Conservation (phyloP, 2,113 vertebrate genomes). For the Zosterops japonicus region DNA sequence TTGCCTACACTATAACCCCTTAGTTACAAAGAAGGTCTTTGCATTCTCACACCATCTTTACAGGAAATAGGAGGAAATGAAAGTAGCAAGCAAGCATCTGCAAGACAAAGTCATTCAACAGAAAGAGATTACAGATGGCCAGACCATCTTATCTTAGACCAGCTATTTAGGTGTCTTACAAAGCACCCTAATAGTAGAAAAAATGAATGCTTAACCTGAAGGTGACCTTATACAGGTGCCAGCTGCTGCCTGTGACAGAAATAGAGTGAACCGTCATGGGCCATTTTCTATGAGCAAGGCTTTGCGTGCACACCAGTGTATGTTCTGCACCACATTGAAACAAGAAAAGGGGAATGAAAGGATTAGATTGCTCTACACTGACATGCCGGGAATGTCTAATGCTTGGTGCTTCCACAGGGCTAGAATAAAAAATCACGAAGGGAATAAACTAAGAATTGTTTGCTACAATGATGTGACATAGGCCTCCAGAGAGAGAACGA, state of each 20-base stretch:
- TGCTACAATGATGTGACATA: not conserved
- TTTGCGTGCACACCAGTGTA: not conserved
- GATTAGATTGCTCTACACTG: not conserved
- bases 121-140: not conserved
- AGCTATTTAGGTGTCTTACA: not conserved
- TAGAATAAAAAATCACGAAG: not conserved
- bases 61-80: not conserved
- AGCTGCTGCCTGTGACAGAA: not conserved
- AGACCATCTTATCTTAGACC: not conserved
- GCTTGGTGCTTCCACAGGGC: not conserved
- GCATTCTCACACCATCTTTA: not conserved
- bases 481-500: fast-evolving
- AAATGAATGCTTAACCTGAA: not conserved
- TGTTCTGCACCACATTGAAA: not conserved
- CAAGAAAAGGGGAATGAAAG: not conserved
- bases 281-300: not conserved
- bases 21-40: not conserved
- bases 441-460: not conserved
- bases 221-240: not conserved
- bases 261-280: not conserved
- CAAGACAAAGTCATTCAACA: not conserved
- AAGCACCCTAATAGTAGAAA: not conserved
- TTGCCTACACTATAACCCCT: not conserved
- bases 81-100: not conserved
- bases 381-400: not conserved